Base-by-base conservation (phyloP, 1,140 invertebrate genomes). In the Sesamia nonagrioides region DNA sequence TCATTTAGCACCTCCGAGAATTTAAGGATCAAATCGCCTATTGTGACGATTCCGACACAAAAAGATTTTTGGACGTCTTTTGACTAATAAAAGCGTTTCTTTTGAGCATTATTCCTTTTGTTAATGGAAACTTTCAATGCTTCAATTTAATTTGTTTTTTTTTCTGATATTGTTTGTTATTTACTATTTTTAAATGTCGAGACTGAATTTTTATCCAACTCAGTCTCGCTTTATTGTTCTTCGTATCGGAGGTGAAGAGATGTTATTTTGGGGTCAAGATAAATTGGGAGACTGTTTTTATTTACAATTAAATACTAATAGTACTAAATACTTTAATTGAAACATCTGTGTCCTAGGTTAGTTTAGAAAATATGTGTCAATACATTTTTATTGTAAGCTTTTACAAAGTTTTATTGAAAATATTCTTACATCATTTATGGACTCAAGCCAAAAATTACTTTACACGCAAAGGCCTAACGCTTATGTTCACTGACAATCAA, bases 11-110 rank as follows among this genome's bases (percentile, higher is more conserved):
- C 68, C 21, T 78, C 66, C 17, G 21, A 37, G 42, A 71, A 66
- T 66, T 61, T 13, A 27, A 56, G 54, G 52, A 72, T 78, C 68
- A 78, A 72, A 72, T 78, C 52, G 17, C 17, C 63, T 35, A 71
- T 77, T 77, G 76, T 77, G 52, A n/a, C 13, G 37, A 50, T 45
- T 21, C 52, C 66, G 42, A 18, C 37, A 58, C 50, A 71, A 77
- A 77, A 77, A 58, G 52, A 71, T 77, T 48, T 58, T 15, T 54
- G 27, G n/a, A 42, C 50, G 21, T 42, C 61, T 77, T 77, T 69
- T 45, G 61, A 52, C 61, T 66, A 66, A 76, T 52, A 76, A 76
- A 76, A 56, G 37, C 35, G 40, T 45, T 52, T 66, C 66, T 71
- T 69, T 58, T 58, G 66, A 69, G 37, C 42, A 7, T 58, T 61